Percentiles rank a stretch among this genome's conserved stretches.
phyloP scores from a whole-genome alignment of 2,797 vertebrate genomes.

The Petrocephalus sullivani region DNA sequence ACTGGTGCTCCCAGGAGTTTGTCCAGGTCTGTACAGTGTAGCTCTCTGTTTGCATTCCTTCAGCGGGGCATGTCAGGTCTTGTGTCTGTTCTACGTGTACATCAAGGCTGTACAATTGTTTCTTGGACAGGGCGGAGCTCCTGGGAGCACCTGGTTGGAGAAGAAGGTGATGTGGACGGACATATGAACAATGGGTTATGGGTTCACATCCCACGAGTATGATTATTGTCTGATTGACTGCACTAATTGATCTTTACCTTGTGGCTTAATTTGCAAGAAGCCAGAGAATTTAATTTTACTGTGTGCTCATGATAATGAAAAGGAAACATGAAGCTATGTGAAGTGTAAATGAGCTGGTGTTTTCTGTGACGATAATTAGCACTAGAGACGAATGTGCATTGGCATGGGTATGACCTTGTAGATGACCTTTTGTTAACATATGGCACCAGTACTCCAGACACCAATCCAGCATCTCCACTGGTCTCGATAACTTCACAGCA shows the following conservation, averaged over 20 bases:
- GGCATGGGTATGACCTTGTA: not conserved
- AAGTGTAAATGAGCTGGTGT: not conserved
- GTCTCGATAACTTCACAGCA: not conserved
- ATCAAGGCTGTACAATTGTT: not conserved
- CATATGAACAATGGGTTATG: not conserved
- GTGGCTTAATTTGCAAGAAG: not conserved
- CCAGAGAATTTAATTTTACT: not conserved
- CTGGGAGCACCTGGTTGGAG: not conserved
- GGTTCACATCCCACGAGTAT: not conserved
- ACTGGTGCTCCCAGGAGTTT: not conserved
- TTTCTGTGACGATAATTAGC: not conserved
- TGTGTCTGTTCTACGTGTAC: not conserved
- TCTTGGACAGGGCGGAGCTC: not conserved
- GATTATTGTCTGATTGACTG: not conserved
- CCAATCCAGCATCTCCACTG: not conserved
- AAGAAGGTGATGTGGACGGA: not conserved
- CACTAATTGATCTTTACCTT: not conserved
- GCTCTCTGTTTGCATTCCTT: slow-evolving; percentile 2
- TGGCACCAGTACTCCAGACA: not conserved
- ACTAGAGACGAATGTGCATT: not conserved
- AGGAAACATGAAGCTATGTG: not conserved
- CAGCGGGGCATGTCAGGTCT: not conserved
- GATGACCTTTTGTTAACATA: not conserved
- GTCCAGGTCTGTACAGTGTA: not conserved
- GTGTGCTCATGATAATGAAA: not conserved